These are phyloP conservation scores for Aphyosemion australe DNA, from an alignment of 2,113 vertebrate genomes.

Conservation along the genomic window DNA sequence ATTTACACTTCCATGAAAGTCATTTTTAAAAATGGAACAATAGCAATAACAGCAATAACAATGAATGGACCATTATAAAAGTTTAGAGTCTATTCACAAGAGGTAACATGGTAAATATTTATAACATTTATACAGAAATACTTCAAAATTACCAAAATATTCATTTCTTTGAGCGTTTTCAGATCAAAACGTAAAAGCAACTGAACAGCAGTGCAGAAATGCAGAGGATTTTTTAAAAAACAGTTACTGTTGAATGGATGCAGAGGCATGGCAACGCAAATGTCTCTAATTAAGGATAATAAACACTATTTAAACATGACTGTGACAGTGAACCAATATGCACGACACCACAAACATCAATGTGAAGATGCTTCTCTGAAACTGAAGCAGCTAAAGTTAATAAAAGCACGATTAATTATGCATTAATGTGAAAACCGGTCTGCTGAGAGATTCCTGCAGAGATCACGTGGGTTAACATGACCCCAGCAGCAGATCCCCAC, in stretches of 20 bases:
- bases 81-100: too few relatives aligned
- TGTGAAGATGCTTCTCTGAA: too few relatives aligned
- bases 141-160: too few relatives aligned
- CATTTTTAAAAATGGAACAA: too few relatives aligned
- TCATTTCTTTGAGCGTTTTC: too few relatives aligned
- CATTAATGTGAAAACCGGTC: not conserved
- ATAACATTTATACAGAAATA: too few relatives aligned
- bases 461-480: not conserved
- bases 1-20: too few relatives aligned
- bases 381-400: not conserved
- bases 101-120: too few relatives aligned
- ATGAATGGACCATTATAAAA: too few relatives aligned
- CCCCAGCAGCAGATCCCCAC: not conserved
- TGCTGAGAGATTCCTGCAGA: not conserved
- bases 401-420: not conserved
- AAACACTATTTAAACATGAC: not conserved
- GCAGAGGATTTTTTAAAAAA: not conserved
- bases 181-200: not conserved
- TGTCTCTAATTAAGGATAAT: not conserved
- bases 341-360: not conserved
- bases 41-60: too few relatives aligned
- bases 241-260: too few relatives aligned
- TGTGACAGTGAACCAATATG: not conserved
- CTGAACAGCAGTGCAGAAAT: not conserved
- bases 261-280: not conserved